Percentiles rank a stretch among this genome's conserved stretches.
These are phyloP conservation scores for Ornithoptera alexandrae DNA, from an alignment of 2,888 invertebrate genomes.

Conservation along the genomic window DNA sequence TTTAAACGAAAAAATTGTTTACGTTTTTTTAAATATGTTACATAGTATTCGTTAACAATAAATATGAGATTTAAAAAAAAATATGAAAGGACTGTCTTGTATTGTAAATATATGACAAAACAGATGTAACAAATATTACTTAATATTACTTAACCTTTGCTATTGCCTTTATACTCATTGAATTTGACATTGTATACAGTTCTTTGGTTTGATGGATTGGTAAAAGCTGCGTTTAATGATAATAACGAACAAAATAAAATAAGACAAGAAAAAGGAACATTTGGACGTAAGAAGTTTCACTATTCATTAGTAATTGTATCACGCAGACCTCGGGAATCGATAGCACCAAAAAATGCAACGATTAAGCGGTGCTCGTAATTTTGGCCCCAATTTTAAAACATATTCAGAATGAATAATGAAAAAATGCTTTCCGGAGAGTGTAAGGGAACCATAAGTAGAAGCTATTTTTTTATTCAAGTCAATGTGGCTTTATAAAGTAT, in stretches of 20 bases:
- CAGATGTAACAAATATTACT: background rate
- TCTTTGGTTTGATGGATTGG: background rate
- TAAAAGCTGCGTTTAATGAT: background rate
- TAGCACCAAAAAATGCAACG: conserved; percentile 1
- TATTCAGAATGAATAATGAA: background rate
- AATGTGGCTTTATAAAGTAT: background rate
- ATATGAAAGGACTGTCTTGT: no score
- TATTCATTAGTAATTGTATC: conserved; percentile 8
- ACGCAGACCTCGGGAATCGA: conserved; percentile 3
- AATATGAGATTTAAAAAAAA: no score
- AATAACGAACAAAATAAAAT: background rate
- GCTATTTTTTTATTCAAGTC: background rate
- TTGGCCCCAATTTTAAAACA: conserved; percentile 24
- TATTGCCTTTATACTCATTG: background rate
- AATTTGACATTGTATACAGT: background rate
- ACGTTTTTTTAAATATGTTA: no score
- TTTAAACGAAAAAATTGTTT: no score
- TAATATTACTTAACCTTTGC: background rate
- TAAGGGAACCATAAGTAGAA: background rate
- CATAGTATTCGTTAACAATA: no score
- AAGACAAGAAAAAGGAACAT: conserved; percentile 4
- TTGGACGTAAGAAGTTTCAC: conserved; percentile 12
- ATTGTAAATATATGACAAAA: no score
- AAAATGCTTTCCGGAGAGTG: background rate
- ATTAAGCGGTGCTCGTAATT: conserved; percentile 3